Base-by-base conservation (phyloP, 2,888 invertebrate genomes). In the Lamproptera curius region DNA sequence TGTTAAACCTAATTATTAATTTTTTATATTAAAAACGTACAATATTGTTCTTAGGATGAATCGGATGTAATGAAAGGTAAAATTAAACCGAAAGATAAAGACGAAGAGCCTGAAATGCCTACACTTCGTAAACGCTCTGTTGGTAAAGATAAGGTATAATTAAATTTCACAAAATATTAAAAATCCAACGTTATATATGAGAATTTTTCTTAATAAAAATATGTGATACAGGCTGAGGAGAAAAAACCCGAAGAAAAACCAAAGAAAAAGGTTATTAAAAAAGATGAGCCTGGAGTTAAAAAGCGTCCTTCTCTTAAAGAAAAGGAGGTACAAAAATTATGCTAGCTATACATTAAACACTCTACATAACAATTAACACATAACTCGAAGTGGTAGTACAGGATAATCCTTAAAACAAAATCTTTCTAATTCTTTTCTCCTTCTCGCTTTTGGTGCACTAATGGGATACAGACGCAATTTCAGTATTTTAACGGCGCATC, bases 291-390 rank as follows among this genome's bases (percentile, higher is more conserved):
- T 10, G 70, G 68, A 45, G 59, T 73, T 63, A 85, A 86, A 76
- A 85, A 87, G 63, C 80, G 86, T 45, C 68, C 80, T 34, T 84
- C 85, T 54, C 63, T 81, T 35, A 87, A 85, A 81, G 76, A 85
- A 56, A 80, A 82, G 70, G 81, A 87, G 87, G 87, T 87, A 79
- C 52, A 62, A 53, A 43, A 45, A 44, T 15, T 37, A 31, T 20
- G 6, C 6, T 20, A n/a, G n/a, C n/a, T n/a, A n/a, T n/a, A 20
- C 31, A 31, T 13, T 31, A 11, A 31, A 31, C 31, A 31, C 11
- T 31, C 13, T 5, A 23, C 8, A 13, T 34, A 33, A 53, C 33
- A 14, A 0, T 28, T 43, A 37, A 56, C 61, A 65, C 55, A 50
- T 43, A 40, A 53, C 58, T 59, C 59, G 60, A 65, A 62, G 61